Percentiles rank a stretch among this genome's conserved stretches.
These are phyloP conservation scores for Dasypolia templi DNA, from an alignment of 2,888 invertebrate genomes.

Conservation along the genomic window DNA sequence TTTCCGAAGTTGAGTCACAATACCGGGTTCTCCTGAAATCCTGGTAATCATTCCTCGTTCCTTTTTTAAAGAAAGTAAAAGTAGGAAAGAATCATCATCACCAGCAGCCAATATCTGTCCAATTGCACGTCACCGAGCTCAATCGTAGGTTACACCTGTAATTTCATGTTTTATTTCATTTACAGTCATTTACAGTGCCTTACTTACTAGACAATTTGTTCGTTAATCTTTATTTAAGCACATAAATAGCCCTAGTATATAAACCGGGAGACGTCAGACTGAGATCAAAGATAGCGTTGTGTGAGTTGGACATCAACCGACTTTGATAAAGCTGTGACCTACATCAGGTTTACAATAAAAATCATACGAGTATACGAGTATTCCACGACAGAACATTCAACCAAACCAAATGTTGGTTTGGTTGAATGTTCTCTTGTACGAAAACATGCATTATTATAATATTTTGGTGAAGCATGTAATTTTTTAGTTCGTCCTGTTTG, in stretches of 20 bases:
- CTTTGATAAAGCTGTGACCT: constrained; percentile 71
- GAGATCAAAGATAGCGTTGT: constrained; percentile 72
- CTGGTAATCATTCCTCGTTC: background rate
- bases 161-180: background rate
- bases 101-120: too few species aligned
- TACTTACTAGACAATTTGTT: constrained; percentile 4
- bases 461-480: constrained; percentile 4
- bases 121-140: background rate
- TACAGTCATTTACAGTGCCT: background rate
- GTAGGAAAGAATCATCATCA: too few species aligned
- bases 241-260: constrained; percentile 59
- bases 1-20: background rate
- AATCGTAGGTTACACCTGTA: too few species aligned
- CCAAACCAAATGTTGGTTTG: constrained; percentile 32
- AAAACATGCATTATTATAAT: constrained; percentile 37
- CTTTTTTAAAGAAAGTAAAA: too few species aligned
- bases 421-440: constrained; percentile 22
- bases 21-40: background rate
- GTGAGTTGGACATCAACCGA: constrained; percentile 64
- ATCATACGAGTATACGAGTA: too few species aligned
- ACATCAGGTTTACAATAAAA: constrained; percentile 61
- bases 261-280: constrained; percentile 61
- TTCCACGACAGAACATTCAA: too few species aligned
- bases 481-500: background rate
- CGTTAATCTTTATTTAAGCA: constrained; percentile 9